phyloP scores from a whole-genome alignment of 2,888 invertebrate genomes.

The Heliconius aoede region DNA sequence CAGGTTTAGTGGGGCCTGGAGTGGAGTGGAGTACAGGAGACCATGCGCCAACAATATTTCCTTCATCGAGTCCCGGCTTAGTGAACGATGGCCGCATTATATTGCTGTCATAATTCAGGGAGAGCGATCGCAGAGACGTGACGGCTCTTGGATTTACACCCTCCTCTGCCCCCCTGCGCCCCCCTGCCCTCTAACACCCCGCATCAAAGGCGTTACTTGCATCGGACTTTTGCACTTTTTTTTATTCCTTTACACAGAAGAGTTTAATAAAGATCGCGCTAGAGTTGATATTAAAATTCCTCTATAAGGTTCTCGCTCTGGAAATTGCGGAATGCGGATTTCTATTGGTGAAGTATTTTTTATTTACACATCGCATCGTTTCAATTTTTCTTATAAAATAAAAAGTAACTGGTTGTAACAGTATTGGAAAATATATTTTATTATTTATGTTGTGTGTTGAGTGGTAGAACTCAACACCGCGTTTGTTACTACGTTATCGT shows the following conservation, averaged over 20 bases:
- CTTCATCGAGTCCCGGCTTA: slow-evolving; percentile 72
- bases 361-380: slow-evolving; percentile 38
- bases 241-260: slow-evolving; percentile 56
- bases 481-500: too few relatives aligned
- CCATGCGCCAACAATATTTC: slow-evolving; percentile 65
- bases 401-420: background rate
- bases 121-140: slow-evolving; percentile 75
- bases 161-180: slow-evolving; percentile 50
- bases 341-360: slow-evolving; percentile 28
- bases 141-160: slow-evolving; percentile 56
- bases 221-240: slow-evolving; percentile 62
- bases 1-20: slow-evolving; percentile 23
- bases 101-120: slow-evolving; percentile 73
- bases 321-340: slow-evolving; percentile 35
- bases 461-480: too few relatives aligned
- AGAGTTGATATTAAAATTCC: slow-evolving; percentile 76
- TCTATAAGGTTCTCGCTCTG: slow-evolving; percentile 51
- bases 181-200: slow-evolving; percentile 34
- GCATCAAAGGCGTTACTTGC: slow-evolving; percentile 60
- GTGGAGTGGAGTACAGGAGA: slow-evolving; percentile 28
- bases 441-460: too few relatives aligned
- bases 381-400: background rate
- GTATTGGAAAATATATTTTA: background rate
- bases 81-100: slow-evolving; percentile 71
- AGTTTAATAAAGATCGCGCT: slow-evolving; percentile 72